Conservation (phyloP, 1,140 invertebrate species). For the Drosophila truncata region DNA sequence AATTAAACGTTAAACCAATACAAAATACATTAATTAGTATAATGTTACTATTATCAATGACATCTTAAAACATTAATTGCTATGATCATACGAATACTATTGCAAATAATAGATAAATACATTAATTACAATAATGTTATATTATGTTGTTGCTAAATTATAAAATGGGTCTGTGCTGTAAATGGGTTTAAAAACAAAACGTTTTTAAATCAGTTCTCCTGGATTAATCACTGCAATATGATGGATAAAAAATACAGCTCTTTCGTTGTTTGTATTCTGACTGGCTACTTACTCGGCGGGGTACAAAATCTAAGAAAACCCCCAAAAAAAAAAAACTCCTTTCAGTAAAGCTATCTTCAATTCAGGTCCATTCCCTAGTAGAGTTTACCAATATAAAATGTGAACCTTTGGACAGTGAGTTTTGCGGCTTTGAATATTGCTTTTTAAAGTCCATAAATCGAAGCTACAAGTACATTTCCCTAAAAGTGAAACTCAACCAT, state of each 20-base stretch:
- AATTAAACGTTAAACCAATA: too few relatives aligned
- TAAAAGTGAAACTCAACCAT: background rate
- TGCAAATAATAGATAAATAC: too few relatives aligned
- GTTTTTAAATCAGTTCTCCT: background rate
- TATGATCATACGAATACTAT: too few relatives aligned
- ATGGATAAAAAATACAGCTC: background rate
- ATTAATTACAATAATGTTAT: too few relatives aligned
- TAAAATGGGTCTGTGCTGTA: background rate
- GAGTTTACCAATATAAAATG: slow-evolving; percentile 1
- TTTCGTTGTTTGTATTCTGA: background rate
- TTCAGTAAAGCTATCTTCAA: background rate
- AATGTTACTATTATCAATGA: too few relatives aligned
- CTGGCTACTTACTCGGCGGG: background rate
- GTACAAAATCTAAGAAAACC: background rate
- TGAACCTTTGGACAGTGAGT: background rate
- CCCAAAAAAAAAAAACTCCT: background rate
- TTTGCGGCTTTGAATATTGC: background rate
- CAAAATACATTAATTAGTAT: too few relatives aligned
- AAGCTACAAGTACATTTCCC: background rate
- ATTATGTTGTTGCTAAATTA: too few relatives aligned
- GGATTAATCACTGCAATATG: background rate
- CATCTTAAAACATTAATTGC: too few relatives aligned
- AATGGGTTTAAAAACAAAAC: background rate
- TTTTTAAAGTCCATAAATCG: background rate
- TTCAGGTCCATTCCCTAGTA: background rate